A percentile compares a stretch with the other conserved stretches of the same genome.
These are phyloP conservation scores for Nothura maculosa DNA, from an alignment of 2,797 vertebrate species.

Conservation along the genomic window DNA sequence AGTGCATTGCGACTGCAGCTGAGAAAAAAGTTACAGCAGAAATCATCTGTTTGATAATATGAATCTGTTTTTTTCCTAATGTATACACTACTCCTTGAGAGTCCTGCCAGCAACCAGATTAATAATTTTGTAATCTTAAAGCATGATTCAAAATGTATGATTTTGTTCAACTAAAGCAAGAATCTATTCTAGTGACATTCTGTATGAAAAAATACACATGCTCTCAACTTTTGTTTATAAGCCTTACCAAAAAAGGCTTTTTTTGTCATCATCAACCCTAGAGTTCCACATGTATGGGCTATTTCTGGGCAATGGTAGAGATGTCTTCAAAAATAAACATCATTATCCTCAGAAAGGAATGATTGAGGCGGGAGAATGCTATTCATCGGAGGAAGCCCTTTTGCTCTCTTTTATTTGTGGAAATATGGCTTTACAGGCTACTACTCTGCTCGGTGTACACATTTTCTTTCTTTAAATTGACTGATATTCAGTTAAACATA, in stretches of 20 bases:
- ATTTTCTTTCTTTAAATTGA: neutral
- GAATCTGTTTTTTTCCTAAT: neutral
- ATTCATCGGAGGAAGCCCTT: neutral
- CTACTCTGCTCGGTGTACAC: neutral
- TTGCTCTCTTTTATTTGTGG: neutral
- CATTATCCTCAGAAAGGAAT: neutral
- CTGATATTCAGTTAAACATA: neutral
- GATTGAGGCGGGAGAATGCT: neutral
- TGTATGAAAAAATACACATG: neutral
- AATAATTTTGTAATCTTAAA: neutral
- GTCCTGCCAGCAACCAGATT: neutral
- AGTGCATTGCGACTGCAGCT: neutral
- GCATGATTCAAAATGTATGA: neutral
- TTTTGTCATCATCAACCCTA: constrained; percentile 3
- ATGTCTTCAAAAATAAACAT: constrained; percentile 9
- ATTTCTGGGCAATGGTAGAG: constrained; percentile 12
- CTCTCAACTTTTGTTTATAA: neutral
- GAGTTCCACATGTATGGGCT: constrained; percentile 7
- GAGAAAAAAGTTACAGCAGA: accelerated
- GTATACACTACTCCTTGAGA: neutral
- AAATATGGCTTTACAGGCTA: neutral
- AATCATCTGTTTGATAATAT: neutral
- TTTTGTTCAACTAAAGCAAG: neutral
- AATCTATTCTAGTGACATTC: neutral
- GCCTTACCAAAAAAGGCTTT: neutral